These are phyloP conservation scores for Luperina nickerlii DNA, from an alignment of 2,888 invertebrate species.

Conservation along the genomic window DNA sequence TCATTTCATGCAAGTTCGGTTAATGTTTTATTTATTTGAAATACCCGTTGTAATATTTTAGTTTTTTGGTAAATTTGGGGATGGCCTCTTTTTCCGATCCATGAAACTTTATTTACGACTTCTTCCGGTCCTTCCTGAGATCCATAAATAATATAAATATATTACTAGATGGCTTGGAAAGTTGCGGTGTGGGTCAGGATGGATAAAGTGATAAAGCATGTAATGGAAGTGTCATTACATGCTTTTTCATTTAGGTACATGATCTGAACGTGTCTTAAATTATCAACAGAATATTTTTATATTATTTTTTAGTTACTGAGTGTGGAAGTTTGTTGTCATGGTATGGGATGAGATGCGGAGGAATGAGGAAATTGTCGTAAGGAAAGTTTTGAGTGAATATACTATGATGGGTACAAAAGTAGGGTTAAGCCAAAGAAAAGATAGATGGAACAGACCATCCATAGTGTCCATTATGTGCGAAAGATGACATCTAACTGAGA, in stretches of 20 bases:
- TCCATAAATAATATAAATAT: conserved; percentile 22
- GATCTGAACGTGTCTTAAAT: background rate
- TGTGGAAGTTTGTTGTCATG: too few species aligned
- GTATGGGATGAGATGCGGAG: too few species aligned
- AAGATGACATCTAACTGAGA: too few species aligned
- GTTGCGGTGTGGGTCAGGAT: background rate
- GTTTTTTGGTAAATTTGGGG: background rate
- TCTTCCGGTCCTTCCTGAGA: conserved; percentile 18
- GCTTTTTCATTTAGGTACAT: conserved; percentile 12
- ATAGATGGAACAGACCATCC: too few species aligned
- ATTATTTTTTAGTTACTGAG: background rate
- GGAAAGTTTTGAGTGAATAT: background rate
- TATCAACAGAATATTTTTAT: background rate
- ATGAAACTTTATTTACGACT: conserved; percentile 41
- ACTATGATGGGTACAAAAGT: background rate
- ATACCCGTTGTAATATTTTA: background rate
- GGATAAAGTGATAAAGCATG: too few species aligned
- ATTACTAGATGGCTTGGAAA: conserved; percentile 42
- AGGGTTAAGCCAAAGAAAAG: too few species aligned
- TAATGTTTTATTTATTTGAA: background rate
- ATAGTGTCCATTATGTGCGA: too few species aligned
- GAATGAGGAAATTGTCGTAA: background rate
- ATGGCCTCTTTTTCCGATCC: conserved; percentile 27
- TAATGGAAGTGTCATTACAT: background rate
- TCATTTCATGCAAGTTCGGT: background rate